Evolutionary conservation across 1,140 invertebrate species (phyloP), one percentile per base, ranked within the genome.

Genomic region (Copidosoma floridanum): DNA sequence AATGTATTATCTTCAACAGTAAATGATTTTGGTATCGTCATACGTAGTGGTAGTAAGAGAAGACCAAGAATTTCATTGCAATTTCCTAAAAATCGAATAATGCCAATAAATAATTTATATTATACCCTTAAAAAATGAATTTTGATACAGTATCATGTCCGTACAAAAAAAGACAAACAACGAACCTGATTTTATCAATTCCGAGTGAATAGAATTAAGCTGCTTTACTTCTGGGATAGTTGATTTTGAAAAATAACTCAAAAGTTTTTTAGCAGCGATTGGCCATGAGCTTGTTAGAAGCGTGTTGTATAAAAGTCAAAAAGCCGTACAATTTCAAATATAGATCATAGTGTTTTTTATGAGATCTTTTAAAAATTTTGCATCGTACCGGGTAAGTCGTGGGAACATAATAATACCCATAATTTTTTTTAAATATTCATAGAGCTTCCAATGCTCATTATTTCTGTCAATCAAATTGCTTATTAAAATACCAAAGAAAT

Each of bases 271-370:
- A n/a, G n/a, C n/a, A n/a, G n/a, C n/a, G n/a, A n/a, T n/a, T n/a
- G n/a, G n/a, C n/a, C n/a, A n/a, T n/a, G n/a, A n/a, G n/a, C n/a
- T n/a, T n/a, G n/a, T n/a, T n/a, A n/a, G 47, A 29, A 26, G 27
- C n/a, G n/a, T 59, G n/a, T 23, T 41, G 43, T 29, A 51, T 50
- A 20, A 37, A 47, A 18, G 50, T 59, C 23, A 52, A 29, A 8
- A 26, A 23, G 2, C 43, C 43, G 16, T 35, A 47, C 7, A 57
- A 46, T 18, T 57, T 35, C 14, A 44, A 12, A 20, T 44, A 52
- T 3, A 41, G 20, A 14, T 0, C 3, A 32, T 57, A 21, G 14
- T 35, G 24, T n/a, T 43, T 54, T 41, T 43, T 14, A 54, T 16
- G 23, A 26, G 32, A 4, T 11, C 12, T n/a, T 23, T 41, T 7